phyloP scores from a whole-genome alignment of 2,888 invertebrate species.

The Rapana venosa region DNA sequence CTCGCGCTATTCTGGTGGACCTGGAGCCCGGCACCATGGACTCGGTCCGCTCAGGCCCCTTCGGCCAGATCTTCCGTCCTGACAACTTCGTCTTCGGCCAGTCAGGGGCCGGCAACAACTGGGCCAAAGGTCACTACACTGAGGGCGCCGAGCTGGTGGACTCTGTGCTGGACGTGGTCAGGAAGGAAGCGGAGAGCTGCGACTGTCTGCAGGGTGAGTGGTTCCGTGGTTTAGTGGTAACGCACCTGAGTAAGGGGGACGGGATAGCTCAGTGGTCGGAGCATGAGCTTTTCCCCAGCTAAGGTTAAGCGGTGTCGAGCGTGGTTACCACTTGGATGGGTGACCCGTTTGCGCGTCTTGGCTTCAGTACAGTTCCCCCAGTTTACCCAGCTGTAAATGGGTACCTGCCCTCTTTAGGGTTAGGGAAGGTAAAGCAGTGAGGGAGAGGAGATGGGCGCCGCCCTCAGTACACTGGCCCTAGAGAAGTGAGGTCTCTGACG shows the following conservation, averaged over 20 bases:
- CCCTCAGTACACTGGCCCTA: no score
- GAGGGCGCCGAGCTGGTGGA: conserved; percentile 52
- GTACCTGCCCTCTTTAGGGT: no score
- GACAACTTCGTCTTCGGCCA: conserved; percentile 93
- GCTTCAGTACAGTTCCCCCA: no score
- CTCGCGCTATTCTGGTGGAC: conserved; percentile 94
- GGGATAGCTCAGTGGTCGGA: no score
- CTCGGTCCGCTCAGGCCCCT: conserved; percentile 95
- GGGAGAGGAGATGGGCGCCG: background rate
- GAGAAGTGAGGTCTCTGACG: background rate
- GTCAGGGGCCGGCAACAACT: conserved; percentile 61
- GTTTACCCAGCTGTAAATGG: no score
- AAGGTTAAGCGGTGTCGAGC: no score
- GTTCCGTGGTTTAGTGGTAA: no score
- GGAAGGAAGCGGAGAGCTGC: conserved; percentile 49
- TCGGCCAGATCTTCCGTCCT: conserved; percentile 94
- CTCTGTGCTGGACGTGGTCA: conserved; percentile 50
- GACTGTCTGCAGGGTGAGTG: conserved; percentile 51
- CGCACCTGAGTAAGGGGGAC: no score
- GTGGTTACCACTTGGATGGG: no score
- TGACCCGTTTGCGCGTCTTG: no score
- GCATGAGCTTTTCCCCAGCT: no score
- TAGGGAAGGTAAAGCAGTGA: background rate
- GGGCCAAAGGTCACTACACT: conserved; percentile 54
- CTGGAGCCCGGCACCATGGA: conserved; percentile 99